Base-by-base conservation (phyloP, 2,113 vertebrate genomes). In the Todiramphus saurophagus region DNA sequence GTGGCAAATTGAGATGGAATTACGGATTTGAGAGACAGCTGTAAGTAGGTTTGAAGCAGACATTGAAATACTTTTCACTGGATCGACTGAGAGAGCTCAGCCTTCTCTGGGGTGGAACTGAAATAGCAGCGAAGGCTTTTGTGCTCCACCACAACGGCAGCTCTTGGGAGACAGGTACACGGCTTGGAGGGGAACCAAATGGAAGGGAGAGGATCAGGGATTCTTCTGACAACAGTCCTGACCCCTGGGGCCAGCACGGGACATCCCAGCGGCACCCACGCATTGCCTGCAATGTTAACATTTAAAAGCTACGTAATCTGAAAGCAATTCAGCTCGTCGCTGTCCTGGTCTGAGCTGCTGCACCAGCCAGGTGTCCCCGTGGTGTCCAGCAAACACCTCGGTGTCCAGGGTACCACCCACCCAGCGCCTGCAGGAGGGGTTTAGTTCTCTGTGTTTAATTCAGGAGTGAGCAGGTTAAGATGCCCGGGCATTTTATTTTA, bases 221-320 rank as follows among this genome's bases (percentile, higher is more conserved):
- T 12, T 30, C 41, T 43, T 18, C 59, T 24, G 59, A 6, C 16
- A 35, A 1, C 6, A 2, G 20, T 9, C 53, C 59, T 12, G 58
- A 64, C 0, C 63, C 11, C 66, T 6, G 41, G 2, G 27, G 35
- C 2, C 37, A 10, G 43, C 67, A 3, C 19, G 2, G 53, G 3
- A 4, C 2, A 1, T 23, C 59, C 60, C 63, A 16, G 91, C 1
- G 6, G 17, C 16, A 19, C 27, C 69, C 4, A 1, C 0, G 1
- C 1, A 1, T 3, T 43, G 19, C 48, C 28, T 56, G 25, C 27
- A 13, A 48, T 14, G 3, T 19, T 46, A 23, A 37, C 14, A 19
- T 76, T 33, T 8, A 4, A 11, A 12, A 35, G 35, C 9, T 2
- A 18, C 1, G 19, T 4, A 15, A 43, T 30, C 63, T 48, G 16